Evolutionary conservation across 2,113 vertebrate species (phyloP).

Genomic region (Sinocyclocheilus rhinocerous): DNA sequence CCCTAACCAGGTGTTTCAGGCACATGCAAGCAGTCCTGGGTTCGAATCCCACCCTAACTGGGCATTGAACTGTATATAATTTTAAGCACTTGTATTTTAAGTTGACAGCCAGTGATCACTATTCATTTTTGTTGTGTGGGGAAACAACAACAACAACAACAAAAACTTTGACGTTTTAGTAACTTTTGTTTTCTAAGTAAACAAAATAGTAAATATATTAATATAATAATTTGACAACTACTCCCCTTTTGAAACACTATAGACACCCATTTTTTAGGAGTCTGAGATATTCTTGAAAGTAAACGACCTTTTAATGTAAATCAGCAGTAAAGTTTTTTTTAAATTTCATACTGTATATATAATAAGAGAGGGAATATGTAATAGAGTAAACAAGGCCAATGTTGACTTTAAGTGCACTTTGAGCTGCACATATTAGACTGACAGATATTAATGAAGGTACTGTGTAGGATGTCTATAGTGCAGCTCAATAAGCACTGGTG

Average conservation of each 20-base stretch:
- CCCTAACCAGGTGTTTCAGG: background rate
- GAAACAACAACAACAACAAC: background rate
- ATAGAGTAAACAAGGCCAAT: background rate
- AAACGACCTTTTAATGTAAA: background rate
- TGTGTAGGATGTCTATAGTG: background rate
- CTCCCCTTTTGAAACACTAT: no score
- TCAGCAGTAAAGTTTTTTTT: background rate
- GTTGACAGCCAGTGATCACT: background rate
- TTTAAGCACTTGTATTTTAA: background rate
- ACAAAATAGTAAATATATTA: background rate
- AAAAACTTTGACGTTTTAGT: background rate
- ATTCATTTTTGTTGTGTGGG: background rate
- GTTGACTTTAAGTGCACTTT: background rate
- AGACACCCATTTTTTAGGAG: background rate
- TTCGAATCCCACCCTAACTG: background rate
- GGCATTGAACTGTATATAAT: background rate
- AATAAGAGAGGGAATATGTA: background rate
- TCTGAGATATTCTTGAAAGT: no score
- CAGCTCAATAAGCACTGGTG: constrained; percentile 17
- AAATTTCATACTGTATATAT: background rate
- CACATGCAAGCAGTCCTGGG: background rate
- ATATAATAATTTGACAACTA: background rate
- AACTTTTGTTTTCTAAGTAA: background rate
- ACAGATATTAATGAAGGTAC: background rate
- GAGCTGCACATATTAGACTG: background rate